Conservation (phyloP, 1,140 invertebrate species). For the Bathynomus jamesi region DNA sequence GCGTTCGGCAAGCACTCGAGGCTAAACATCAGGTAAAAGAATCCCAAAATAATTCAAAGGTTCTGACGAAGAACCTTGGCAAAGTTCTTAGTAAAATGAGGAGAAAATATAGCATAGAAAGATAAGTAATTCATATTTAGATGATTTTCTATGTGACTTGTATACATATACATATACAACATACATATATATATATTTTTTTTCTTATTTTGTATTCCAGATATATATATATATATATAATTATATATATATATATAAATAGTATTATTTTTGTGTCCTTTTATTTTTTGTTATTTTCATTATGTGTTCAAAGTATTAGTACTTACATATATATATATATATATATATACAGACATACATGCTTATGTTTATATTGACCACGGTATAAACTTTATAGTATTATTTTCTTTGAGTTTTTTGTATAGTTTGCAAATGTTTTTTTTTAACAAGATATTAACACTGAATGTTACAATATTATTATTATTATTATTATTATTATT, state of each 20-base stretch:
- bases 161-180: not conserved
- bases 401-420: too few relatives aligned
- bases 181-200: not conserved
- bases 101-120: not conserved
- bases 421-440: too few relatives aligned
- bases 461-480: too few relatives aligned
- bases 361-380: not conserved
- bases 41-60: not conserved
- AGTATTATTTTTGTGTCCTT: not conserved
- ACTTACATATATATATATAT: not conserved
- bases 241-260: slow-evolving; percentile 4
- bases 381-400: too few relatives aligned
- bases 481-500: too few relatives aligned
- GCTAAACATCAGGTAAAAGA: slow-evolving; percentile 20
- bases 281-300: not conserved
- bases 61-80: not conserved
- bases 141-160: not conserved
- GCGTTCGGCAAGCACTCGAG: slow-evolving; percentile 10
- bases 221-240: slow-evolving; percentile 3
- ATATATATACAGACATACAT: not conserved
- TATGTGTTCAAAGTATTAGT: not conserved
- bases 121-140: not conserved
- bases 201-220: not conserved
- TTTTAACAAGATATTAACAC: too few relatives aligned
- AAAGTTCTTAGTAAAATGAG: not conserved